Percentiles rank a stretch among this genome's conserved stretches.
Conservation (phyloP, 2,888 invertebrate genomes). For the Rapana venosa region DNA sequence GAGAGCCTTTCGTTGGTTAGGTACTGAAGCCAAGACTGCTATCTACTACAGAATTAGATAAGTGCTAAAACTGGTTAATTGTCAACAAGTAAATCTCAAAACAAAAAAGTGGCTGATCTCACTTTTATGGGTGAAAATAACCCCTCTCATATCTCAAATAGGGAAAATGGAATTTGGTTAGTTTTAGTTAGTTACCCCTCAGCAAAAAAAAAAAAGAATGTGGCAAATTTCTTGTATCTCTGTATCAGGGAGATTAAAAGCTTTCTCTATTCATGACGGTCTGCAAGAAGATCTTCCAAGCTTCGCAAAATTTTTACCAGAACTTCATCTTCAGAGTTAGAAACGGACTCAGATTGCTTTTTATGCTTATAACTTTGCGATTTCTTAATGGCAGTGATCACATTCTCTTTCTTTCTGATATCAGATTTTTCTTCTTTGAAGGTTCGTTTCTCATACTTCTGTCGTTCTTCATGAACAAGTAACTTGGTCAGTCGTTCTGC, state of each 20-base stretch:
- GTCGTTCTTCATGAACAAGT: neutral
- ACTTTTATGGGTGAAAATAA: neutral
- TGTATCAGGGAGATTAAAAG: neutral
- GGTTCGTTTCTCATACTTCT: conserved; percentile 27
- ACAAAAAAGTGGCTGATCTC: neutral
- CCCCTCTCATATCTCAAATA: neutral
- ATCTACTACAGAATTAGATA: neutral
- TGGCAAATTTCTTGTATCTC: neutral
- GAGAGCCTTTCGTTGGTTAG: neutral
- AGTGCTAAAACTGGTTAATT: neutral
- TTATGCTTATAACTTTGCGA: too few relatives aligned
- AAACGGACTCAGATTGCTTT: too few relatives aligned
- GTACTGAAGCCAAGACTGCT: too few relatives aligned
- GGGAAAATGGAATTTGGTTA: neutral
- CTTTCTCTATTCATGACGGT: neutral
- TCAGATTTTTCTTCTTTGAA: neutral
- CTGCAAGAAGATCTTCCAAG: neutral
- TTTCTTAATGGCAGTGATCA: neutral
- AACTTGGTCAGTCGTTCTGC: neutral
- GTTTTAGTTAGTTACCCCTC: neutral
- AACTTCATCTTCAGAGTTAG: neutral
- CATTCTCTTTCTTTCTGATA: neutral
- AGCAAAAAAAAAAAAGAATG: neutral
- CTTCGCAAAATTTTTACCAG: neutral
- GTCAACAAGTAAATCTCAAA: neutral